phyloP scores from a whole-genome alignment of 2,888 invertebrate species.

The Prosapia bicincta region DNA sequence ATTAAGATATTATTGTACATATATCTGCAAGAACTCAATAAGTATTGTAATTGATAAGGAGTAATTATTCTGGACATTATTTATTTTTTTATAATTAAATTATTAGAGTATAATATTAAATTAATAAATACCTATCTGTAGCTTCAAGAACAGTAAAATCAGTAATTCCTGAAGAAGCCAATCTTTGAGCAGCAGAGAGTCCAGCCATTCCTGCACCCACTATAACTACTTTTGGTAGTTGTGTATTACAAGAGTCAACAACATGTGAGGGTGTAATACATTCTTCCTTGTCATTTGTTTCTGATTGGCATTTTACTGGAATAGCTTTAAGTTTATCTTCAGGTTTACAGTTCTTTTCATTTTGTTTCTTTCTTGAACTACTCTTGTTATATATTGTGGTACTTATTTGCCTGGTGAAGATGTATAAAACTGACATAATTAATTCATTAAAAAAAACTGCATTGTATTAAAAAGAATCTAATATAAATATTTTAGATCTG shows the following conservation, averaged over 20 bases:
- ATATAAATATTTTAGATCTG: too few relatives aligned
- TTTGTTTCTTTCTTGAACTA: too few relatives aligned
- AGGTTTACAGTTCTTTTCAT: background rate
- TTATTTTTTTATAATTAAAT: too few relatives aligned
- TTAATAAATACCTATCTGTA: conserved; percentile 52
- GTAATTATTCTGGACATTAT: too few relatives aligned
- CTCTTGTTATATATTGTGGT: background rate
- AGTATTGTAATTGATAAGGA: too few relatives aligned
- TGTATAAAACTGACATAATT: background rate
- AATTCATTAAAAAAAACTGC: background rate
- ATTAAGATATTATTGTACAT: too few relatives aligned
- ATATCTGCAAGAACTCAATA: too few relatives aligned
- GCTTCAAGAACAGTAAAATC: conserved; percentile 73
- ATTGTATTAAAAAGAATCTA: too few relatives aligned
- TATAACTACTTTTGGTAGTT: conserved; percentile 62
- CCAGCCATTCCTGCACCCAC: conserved; percentile 80
- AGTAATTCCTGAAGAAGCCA: conserved; percentile 67
- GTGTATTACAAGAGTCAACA: background rate
- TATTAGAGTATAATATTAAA: too few relatives aligned
- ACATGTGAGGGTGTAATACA: background rate
- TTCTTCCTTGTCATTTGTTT: background rate
- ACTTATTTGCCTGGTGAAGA: background rate
- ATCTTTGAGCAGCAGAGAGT: conserved; percentile 71
- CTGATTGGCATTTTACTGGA: background rate
- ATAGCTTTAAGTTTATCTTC: background rate